Evolutionary conservation across 2,113 vertebrate genomes (phyloP).

Genomic region (Odontesthes bonariensis): DNA sequence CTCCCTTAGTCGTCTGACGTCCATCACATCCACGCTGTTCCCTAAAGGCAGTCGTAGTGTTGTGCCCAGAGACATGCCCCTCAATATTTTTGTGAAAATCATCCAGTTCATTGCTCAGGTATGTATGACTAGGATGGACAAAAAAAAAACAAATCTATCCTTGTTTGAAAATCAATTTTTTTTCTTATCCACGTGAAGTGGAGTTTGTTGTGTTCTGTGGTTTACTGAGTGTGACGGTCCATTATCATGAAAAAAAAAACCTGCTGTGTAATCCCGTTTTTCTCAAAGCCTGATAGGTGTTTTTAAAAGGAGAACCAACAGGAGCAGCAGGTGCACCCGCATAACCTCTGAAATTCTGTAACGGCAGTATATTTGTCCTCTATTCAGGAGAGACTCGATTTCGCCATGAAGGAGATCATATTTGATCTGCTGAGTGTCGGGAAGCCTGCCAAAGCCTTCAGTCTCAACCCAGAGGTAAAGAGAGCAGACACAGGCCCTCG

Average conservation of each 20-base stretch:
- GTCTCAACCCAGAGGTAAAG: constrained; percentile 97
- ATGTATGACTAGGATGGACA: constrained; percentile 19
- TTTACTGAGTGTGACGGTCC: constrained; percentile 1
- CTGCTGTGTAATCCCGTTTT: too few relatives aligned
- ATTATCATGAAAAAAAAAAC: too few relatives aligned
- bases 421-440: constrained; percentile 98
- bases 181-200: too few relatives aligned
- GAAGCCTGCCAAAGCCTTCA: constrained; percentile 98
- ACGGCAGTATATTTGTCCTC: constrained; percentile 37
- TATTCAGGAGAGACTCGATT: constrained; percentile 95
- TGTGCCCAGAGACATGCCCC: constrained; percentile 97
- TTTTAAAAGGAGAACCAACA: background rate
- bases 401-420: constrained; percentile 99
- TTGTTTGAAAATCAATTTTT: background rate
- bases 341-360: constrained; percentile 25
- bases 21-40: constrained; percentile 97
- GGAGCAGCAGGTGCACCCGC: background rate
- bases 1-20: constrained; percentile 91
- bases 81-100: constrained; percentile 99
- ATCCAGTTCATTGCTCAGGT: constrained; percentile 99
- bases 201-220: background rate
- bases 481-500: constrained; percentile 11
- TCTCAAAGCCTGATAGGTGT: too few relatives aligned
- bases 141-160: too few relatives aligned
- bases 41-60: constrained; percentile 98